Percentiles rank a stretch among this genome's conserved stretches.
phyloP scores from a whole-genome alignment of 2,888 invertebrate genomes.

The Stramonita haemastoma region DNA sequence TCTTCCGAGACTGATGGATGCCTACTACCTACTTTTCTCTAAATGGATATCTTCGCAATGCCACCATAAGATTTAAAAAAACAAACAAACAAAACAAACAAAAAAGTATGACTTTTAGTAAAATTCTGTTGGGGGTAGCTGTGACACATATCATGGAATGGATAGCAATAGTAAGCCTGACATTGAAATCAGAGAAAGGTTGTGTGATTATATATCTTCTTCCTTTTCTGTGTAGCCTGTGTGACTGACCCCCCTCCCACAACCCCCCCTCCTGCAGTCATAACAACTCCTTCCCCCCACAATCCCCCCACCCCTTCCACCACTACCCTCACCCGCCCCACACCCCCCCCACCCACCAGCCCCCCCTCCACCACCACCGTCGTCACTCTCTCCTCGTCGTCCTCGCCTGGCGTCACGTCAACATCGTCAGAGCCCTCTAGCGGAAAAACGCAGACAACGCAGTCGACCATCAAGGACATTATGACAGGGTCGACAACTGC shows the following conservation, averaged over 20 bases:
- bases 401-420: background rate
- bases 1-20: no score
- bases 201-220: no score
- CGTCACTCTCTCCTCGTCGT: background rate
- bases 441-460: background rate
- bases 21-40: no score
- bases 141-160: no score
- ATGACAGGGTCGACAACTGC: background rate
- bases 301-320: background rate
- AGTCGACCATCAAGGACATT: slow-evolving; percentile 32
- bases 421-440: background rate
- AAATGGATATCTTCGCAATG: no score
- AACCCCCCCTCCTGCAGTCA: background rate
- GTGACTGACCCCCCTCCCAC: background rate
- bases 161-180: no score
- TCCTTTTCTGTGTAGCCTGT: background rate
- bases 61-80: no score
- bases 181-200: no score
- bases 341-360: background rate
- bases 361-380: slow-evolving; percentile 4
- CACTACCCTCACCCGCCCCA: background rate
- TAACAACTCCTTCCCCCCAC: background rate
- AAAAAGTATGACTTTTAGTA: no score
- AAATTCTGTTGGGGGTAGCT: no score
- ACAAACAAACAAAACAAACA: no score